These are phyloP conservation scores for Antrozous pallidus DNA, from an alignment of 2,797 vertebrate species.

Conservation along the genomic window DNA sequence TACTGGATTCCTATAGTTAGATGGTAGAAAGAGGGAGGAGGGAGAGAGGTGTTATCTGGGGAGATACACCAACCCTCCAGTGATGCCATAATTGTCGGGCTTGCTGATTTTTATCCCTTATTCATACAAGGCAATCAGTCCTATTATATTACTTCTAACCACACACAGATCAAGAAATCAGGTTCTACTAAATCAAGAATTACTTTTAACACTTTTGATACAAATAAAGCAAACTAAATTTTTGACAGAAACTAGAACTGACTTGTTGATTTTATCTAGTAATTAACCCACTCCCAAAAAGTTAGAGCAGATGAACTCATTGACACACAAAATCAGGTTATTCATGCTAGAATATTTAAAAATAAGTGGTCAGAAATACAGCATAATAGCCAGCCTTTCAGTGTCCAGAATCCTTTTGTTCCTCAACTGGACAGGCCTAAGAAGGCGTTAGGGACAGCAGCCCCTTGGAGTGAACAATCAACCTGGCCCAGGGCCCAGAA, in stretches of 20 bases:
- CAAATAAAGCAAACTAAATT: neutral
- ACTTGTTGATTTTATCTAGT: neutral
- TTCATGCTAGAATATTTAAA: neutral
- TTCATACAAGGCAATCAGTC: neutral
- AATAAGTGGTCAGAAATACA: neutral
- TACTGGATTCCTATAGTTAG: neutral
- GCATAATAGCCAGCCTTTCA: neutral
- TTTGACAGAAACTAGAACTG: neutral
- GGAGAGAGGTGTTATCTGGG: neutral
- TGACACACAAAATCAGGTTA: neutral
- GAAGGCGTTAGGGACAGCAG: neutral
- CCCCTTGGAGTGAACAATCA: neutral
- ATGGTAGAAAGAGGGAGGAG: neutral
- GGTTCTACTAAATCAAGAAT: neutral
- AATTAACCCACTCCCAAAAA: slow-evolving; percentile 2
- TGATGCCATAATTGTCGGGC: neutral
- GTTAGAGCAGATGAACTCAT: neutral
- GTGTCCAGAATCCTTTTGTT: neutral
- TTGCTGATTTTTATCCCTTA: neutral
- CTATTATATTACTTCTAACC: neutral
- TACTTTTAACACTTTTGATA: neutral
- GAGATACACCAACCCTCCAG: neutral
- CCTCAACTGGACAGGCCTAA: neutral
- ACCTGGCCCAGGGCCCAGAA: neutral
- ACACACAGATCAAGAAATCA: neutral